Evolutionary conservation across 2,113 vertebrate species (phyloP).

Genomic region (Peromyscus polionotus): DNA sequence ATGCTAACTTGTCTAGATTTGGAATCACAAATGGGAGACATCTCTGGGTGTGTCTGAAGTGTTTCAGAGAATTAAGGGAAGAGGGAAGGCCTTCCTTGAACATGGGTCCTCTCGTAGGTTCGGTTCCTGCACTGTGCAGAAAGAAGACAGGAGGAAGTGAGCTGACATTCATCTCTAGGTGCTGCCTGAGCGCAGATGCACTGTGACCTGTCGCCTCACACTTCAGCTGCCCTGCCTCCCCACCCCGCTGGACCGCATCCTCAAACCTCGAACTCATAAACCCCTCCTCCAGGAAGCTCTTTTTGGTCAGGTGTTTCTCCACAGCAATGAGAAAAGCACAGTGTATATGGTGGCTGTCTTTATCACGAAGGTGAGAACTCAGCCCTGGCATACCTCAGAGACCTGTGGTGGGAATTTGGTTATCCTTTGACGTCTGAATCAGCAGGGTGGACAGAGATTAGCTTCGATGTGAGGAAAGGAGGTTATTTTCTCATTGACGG

Average conservation of each 20-base stretch:
- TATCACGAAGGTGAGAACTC: background rate
- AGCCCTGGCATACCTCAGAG: background rate
- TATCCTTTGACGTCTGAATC: background rate
- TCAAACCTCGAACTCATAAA: background rate
- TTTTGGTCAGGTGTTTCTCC: background rate
- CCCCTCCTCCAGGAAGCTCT: background rate
- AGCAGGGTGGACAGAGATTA: background rate
- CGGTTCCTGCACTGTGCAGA: background rate
- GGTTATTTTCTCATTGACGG: background rate
- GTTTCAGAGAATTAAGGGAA: background rate
- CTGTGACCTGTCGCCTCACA: background rate
- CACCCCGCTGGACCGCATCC: background rate
- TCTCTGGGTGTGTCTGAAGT: background rate
- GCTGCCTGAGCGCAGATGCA: too few relatives aligned
- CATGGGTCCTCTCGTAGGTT: background rate
- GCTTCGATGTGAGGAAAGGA: background rate
- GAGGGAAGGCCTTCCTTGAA: too few relatives aligned
- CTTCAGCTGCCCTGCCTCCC: background rate
- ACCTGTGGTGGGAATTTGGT: background rate
- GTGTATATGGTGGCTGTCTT: background rate
- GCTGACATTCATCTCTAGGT: background rate
- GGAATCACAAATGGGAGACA: background rate
- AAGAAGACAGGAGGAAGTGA: background rate
- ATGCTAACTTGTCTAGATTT: background rate
- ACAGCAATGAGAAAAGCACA: background rate